Evolutionary conservation across 2,888 invertebrate genomes (phyloP).

Genomic region (Orchesellides sinensis): DNA sequence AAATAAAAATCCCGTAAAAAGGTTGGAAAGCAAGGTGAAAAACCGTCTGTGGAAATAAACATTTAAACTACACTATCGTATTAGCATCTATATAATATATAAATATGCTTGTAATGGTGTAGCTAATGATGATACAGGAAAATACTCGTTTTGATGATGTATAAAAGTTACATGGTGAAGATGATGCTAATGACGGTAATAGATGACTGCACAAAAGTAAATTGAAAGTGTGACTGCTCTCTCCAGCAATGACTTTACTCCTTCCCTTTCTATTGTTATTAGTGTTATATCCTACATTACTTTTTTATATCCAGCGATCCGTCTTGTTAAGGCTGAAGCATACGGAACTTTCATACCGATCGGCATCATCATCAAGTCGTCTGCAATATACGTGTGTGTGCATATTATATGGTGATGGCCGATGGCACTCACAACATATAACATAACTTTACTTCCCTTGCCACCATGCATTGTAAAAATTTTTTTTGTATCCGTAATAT

Average conservation of each 20-base stretch:
- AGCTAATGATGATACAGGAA: too few species aligned
- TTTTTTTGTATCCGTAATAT: neutral
- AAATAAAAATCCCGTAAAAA: too few species aligned
- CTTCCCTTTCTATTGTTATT: neutral
- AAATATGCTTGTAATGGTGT: too few species aligned
- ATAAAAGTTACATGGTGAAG: neutral
- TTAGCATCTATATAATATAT: too few species aligned
- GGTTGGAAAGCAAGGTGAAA: too few species aligned
- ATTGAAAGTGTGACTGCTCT: neutral
- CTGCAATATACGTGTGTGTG: too few species aligned
- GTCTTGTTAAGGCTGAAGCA: neutral
- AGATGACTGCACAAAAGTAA: too few species aligned
- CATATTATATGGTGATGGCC: neutral
- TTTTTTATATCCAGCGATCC: neutral
- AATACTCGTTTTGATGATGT: too few species aligned
- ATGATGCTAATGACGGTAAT: neutral
- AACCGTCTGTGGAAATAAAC: too few species aligned
- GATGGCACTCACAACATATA: neutral
- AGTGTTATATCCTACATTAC: neutral
- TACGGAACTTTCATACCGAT: conserved; percentile 2
- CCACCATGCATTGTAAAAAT: neutral
- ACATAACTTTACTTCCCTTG: neutral
- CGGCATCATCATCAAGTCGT: conserved; percentile 5
- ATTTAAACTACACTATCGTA: too few species aligned
- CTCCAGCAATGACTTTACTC: neutral